A percentile compares a stretch with the other conserved stretches of the same genome.
These are phyloP conservation scores for Arge pagana DNA, from an alignment of 2,888 invertebrate genomes.

Conservation along the genomic window DNA sequence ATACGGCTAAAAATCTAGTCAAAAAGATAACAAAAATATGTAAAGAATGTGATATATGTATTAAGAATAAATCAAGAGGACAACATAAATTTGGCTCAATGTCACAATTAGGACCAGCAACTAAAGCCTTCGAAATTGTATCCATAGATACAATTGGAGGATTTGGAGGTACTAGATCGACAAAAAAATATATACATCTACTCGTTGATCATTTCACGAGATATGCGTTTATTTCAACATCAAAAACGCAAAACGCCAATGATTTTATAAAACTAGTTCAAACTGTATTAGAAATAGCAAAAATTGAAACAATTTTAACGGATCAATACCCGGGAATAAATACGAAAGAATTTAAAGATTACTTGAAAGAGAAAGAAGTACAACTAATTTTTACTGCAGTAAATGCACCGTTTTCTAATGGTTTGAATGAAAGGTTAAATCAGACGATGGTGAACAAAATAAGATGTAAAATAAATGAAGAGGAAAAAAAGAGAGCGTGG, in stretches of 20 bases:
- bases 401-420: constrained; percentile 29
- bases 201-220: constrained; percentile 9
- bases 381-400: constrained; percentile 13
- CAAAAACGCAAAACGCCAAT: constrained; percentile 18
- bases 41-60: constrained; percentile 13
- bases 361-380: constrained; percentile 5
- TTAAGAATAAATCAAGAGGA: constrained; percentile 17
- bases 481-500: constrained; percentile 18
- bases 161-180: constrained; percentile 16
- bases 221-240: constrained; percentile 18
- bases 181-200: constrained; percentile 22
- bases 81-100: constrained; percentile 16
- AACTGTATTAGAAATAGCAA: constrained; percentile 1
- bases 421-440: constrained; percentile 33
- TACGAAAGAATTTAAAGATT: constrained; percentile 9
- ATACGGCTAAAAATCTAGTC: constrained; percentile 17
- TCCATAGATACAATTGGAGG: constrained; percentile 18
- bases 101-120: constrained; percentile 16
- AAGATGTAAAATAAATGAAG: constrained; percentile 16
- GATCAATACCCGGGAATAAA: constrained; percentile 6
- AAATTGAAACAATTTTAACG: constrained; percentile 1
- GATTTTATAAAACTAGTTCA: constrained; percentile 6
- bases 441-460: constrained; percentile 30
- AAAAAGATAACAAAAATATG: constrained; percentile 10
- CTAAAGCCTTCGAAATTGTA: constrained; percentile 15